Conservation (phyloP, 2,797 vertebrate species). For the Pseudocheirus occidentalis region DNA sequence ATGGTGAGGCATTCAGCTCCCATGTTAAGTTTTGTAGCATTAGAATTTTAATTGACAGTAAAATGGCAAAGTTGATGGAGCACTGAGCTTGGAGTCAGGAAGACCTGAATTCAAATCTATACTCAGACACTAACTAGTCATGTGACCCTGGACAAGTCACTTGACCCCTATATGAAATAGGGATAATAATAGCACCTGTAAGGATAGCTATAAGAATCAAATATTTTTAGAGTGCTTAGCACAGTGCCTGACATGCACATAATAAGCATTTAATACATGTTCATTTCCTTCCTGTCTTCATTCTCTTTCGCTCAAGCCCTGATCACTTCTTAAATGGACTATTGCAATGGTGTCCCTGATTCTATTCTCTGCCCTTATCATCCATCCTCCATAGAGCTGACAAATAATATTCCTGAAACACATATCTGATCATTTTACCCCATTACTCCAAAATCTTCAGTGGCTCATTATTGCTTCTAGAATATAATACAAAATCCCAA, state of each 20-base stretch:
- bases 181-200: background rate
- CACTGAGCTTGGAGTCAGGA: background rate
- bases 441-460: background rate
- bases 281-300: background rate
- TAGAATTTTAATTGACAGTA: background rate
- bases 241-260: background rate
- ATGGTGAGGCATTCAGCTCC: background rate
- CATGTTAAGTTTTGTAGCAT: background rate
- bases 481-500: background rate
- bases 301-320: background rate
- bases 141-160: background rate
- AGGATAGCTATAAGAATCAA: background rate
- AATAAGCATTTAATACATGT: background rate
- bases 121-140: background rate
- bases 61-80: too few species aligned
- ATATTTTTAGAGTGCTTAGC: background rate
- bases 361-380: background rate
- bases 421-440: background rate
- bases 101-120: background rate
- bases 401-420: background rate
- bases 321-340: background rate
- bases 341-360: background rate
- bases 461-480: background rate
- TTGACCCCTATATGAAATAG: background rate
- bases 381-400: background rate